These are phyloP conservation scores for Stenoptilia bipunctidactyla DNA, from an alignment of 2,888 invertebrate genomes.

Conservation along the genomic window DNA sequence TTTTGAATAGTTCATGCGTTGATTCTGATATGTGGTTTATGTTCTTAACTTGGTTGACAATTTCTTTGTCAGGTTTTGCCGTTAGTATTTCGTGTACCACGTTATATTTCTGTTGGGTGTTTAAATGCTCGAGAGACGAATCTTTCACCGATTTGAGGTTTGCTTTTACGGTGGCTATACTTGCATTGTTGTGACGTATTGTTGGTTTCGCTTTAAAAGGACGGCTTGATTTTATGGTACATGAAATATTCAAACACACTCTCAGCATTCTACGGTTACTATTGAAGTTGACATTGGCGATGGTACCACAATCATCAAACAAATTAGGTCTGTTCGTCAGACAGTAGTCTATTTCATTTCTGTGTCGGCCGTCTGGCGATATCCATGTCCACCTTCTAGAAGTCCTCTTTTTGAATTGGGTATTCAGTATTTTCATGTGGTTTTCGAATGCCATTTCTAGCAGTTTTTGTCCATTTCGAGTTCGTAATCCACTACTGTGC, in stretches of 20 bases:
- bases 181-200: background rate
- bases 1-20: background rate
- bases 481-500: conserved; percentile 12
- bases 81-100: background rate
- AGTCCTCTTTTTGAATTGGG: conserved; percentile 9
- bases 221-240: background rate
- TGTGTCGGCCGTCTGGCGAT: conserved; percentile 12
- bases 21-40: background rate
- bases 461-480: conserved; percentile 13
- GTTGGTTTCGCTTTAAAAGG: background rate
- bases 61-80: background rate
- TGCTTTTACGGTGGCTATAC: background rate
- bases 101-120: background rate
- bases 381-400: conserved; percentile 16
- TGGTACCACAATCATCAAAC: background rate
- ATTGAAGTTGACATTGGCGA: background rate
- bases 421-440: conserved; percentile 14
- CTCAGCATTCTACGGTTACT: conserved; percentile 3
- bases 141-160: background rate
- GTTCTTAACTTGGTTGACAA: background rate
- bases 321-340: conserved; percentile 10
- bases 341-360: conserved; percentile 16
- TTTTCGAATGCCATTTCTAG: conserved; percentile 10
- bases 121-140: background rate
- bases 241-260: background rate